Evolutionary conservation across 1,140 invertebrate genomes (phyloP).

Genomic region (Drosophila sucinea): DNA sequence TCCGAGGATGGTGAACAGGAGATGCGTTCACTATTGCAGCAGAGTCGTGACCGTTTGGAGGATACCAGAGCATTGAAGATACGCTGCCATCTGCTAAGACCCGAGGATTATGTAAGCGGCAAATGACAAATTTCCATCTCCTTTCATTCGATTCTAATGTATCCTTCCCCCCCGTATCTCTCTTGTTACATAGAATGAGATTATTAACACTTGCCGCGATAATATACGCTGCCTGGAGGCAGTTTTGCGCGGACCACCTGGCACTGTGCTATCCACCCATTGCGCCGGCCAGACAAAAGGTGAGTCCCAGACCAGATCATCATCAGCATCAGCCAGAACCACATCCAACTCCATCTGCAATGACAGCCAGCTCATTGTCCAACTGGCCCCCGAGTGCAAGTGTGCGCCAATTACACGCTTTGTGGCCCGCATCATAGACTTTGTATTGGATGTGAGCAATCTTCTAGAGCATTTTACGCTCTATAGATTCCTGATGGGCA

Average conservation of each 20-base stretch:
- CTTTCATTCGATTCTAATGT: background rate
- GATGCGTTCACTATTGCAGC: constrained; percentile 73
- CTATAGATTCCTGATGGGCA: constrained; percentile 73
- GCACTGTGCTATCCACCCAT: constrained; percentile 71
- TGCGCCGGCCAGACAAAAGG: constrained; percentile 80
- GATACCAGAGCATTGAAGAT: constrained; percentile 79
- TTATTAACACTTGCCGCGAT: constrained; percentile 89
- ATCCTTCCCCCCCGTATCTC: constrained; percentile 10
- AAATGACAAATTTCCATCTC: background rate
- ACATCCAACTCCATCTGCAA: constrained; percentile 4
- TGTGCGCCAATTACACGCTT: constrained; percentile 82
- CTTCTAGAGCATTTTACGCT: constrained; percentile 74
- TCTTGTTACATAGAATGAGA: constrained; percentile 86
- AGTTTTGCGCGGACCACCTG: constrained; percentile 83
- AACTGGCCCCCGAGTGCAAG: constrained; percentile 62
- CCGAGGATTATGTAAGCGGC: constrained; percentile 81
- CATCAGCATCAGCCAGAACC: constrained; percentile 34
- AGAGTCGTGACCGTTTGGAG: constrained; percentile 74
- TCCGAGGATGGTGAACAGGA: constrained; percentile 80
- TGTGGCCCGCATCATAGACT: constrained; percentile 76
- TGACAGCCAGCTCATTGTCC: constrained; percentile 5
- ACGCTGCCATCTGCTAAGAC: constrained; percentile 76
- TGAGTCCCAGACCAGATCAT: constrained; percentile 68
- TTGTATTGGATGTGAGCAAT: constrained; percentile 72
- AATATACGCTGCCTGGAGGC: constrained; percentile 88